Conservation (phyloP, 2,113 vertebrate genomes). For the Salvelinus namaycush region DNA sequence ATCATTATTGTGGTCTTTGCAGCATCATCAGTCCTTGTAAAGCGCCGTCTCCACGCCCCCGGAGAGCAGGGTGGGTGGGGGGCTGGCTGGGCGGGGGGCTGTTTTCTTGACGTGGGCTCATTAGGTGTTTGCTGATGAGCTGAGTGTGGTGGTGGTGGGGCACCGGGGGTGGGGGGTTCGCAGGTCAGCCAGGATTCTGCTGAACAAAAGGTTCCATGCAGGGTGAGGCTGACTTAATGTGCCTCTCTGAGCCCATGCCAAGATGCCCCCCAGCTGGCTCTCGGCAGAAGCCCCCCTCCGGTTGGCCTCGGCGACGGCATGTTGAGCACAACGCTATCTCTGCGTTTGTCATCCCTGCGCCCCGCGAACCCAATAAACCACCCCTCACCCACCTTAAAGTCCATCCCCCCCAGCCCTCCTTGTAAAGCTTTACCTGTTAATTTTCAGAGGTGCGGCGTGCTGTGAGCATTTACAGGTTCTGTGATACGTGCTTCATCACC, state of each 20-base stretch:
- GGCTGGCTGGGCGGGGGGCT: constrained; percentile 85
- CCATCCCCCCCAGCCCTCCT: constrained; percentile 43
- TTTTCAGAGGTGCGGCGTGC: constrained; percentile 65
- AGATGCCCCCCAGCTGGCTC: constrained; percentile 83
- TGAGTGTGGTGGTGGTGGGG: constrained; percentile 73
- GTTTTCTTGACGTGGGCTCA: constrained; percentile 92
- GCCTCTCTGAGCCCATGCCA: constrained; percentile 87
- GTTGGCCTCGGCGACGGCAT: constrained; percentile 76
- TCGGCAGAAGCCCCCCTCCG: constrained; percentile 71
- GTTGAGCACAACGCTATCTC: constrained; percentile 77
- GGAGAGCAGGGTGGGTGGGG: constrained; percentile 76
- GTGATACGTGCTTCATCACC: constrained; percentile 68
- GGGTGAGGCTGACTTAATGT: constrained; percentile 86
- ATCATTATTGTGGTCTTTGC: constrained; percentile 99
- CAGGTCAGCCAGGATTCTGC: constrained; percentile 96
- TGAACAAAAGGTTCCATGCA: constrained; percentile 96
- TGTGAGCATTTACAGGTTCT: constrained; percentile 72
- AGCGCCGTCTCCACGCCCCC: constrained; percentile 89
- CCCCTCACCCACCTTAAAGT: constrained; percentile 38
- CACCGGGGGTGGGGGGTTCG: constrained; percentile 68
- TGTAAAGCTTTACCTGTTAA: constrained; percentile 67
- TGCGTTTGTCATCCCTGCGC: constrained; percentile 77
- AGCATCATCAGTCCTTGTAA: constrained; percentile 99
- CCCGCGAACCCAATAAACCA: constrained; percentile 56
- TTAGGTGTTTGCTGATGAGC: constrained; percentile 99